Evolutionary conservation across 2,888 invertebrate genomes (phyloP).

Genomic region (Ethmia dodecea): DNA sequence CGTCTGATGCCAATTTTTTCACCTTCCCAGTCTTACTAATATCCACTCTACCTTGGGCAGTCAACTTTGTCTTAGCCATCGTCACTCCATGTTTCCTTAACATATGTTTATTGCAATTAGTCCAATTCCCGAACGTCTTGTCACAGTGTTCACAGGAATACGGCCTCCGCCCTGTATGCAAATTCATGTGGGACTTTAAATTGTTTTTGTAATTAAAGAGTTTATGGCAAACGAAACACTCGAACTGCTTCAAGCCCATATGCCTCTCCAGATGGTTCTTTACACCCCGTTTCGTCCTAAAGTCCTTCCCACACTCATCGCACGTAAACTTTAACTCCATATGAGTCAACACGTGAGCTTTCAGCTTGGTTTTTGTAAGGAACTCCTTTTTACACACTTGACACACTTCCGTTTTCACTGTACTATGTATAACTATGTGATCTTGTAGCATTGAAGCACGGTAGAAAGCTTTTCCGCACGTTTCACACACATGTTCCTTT

Average conservation of each 20-base stretch:
- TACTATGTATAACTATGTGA: slow-evolving; percentile 16
- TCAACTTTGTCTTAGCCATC: slow-evolving; percentile 36
- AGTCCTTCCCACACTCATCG: slow-evolving; percentile 29
- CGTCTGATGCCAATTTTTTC: slow-evolving; percentile 13
- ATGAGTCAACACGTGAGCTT: slow-evolving; percentile 26
- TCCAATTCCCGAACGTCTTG: slow-evolving; percentile 81
- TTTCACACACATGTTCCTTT: slow-evolving; percentile 17
- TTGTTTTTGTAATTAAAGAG: slow-evolving; percentile 82
- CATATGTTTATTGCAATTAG: slow-evolving; percentile 86
- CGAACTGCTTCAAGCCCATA: slow-evolving; percentile 74
- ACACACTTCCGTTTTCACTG: slow-evolving; percentile 24
- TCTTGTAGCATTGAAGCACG: slow-evolving; percentile 11
- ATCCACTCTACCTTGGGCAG: slow-evolving; percentile 37
- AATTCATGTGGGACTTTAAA: slow-evolving; percentile 79
- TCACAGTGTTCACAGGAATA: slow-evolving; percentile 82
- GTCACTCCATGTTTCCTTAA: slow-evolving; percentile 78
- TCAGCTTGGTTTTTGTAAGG: slow-evolving; percentile 22
- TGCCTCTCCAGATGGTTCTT: slow-evolving; percentile 81
- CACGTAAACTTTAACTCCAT: slow-evolving; percentile 24
- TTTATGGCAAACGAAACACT: slow-evolving; percentile 81
- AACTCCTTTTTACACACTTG: slow-evolving; percentile 38
- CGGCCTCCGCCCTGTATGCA: slow-evolving; percentile 80
- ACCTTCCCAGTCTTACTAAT: slow-evolving; percentile 21
- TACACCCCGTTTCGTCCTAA: slow-evolving; percentile 38
- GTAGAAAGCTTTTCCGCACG: slow-evolving; percentile 20